Percentiles rank a stretch among this genome's conserved stretches.
Evolutionary conservation across 2,888 invertebrate genomes (phyloP).

Genomic region (Leptogaster cylindrica): DNA sequence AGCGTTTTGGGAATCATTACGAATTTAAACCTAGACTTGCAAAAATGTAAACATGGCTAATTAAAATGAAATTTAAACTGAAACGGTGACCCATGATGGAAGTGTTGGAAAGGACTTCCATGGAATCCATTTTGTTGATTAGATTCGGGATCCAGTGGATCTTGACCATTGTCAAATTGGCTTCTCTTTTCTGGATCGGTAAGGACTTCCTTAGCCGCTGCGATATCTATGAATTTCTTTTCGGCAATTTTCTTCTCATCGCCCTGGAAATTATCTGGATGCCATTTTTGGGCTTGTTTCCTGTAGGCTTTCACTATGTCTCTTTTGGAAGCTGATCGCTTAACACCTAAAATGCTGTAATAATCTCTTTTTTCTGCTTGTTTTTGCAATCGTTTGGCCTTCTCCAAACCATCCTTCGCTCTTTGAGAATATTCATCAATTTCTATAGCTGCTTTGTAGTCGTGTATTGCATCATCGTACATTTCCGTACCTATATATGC

Average conservation of each 20-base stretch:
- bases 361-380: slow-evolving; percentile 93
- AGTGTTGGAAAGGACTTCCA: slow-evolving; percentile 79
- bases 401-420: slow-evolving; percentile 87
- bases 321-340: slow-evolving; percentile 86
- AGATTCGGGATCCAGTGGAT: slow-evolving; percentile 94
- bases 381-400: slow-evolving; percentile 90
- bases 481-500: slow-evolving; percentile 87
- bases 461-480: slow-evolving; percentile 90
- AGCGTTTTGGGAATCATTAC: background rate
- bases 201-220: slow-evolving; percentile 94
- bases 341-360: slow-evolving; percentile 92
- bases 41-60: slow-evolving; percentile 63
- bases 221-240: slow-evolving; percentile 97
- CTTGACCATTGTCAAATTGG: slow-evolving; percentile 93
- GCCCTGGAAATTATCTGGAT: slow-evolving; percentile 92
- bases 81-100: slow-evolving; percentile 87
- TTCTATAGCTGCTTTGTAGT: slow-evolving; percentile 85
- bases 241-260: slow-evolving; percentile 94
- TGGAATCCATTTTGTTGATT: slow-evolving; percentile 66
- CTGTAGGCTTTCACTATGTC: slow-evolving; percentile 96
- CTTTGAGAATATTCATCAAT: slow-evolving; percentile 78
- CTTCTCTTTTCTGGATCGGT: slow-evolving; percentile 90
- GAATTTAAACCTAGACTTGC: background rate
- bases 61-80: slow-evolving; percentile 98
- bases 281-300: slow-evolving; percentile 97